Evolutionary conservation across 2,888 invertebrate genomes (phyloP).

Genomic region (Campoletis raptor): DNA sequence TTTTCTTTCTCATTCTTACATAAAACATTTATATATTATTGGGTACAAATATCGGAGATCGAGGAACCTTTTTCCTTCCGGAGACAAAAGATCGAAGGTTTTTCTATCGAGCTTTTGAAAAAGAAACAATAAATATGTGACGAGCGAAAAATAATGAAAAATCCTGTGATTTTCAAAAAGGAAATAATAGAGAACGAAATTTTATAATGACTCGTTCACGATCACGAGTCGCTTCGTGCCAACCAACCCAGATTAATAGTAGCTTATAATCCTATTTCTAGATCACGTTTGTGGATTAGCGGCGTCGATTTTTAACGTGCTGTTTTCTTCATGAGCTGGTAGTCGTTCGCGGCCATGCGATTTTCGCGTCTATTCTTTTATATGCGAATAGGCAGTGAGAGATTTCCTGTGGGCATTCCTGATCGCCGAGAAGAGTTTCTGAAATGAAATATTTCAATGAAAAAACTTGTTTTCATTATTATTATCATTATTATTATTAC

Average conservation of each 20-base stretch:
- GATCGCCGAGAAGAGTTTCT: conserved; percentile 96
- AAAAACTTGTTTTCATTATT: neutral
- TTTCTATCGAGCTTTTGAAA: conserved; percentile 18
- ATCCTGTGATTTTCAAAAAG: conserved; percentile 23
- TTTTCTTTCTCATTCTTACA: conserved; percentile 26
- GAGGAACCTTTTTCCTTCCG: conserved; percentile 43
- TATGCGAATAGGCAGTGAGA: conserved; percentile 97
- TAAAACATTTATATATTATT: conserved; percentile 46
- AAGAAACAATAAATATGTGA: neutral
- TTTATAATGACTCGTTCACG: conserved; percentile 45
- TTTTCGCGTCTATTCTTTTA: conserved; percentile 98
- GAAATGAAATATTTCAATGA: conserved; percentile 80
- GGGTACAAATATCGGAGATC: conserved; percentile 32
- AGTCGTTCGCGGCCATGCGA: conserved; percentile 94
- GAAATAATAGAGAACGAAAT: conserved; percentile 50
- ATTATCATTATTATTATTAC: neutral
- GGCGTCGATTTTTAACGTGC: conserved; percentile 52
- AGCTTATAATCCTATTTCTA: conserved; percentile 69
- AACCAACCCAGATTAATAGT: conserved; percentile 69
- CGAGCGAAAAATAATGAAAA: conserved; percentile 20
- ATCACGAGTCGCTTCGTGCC: conserved; percentile 59
- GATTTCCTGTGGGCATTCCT: conserved; percentile 96
- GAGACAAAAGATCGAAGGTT: conserved; percentile 25
- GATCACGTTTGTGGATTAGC: conserved; percentile 72
- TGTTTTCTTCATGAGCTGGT: conserved; percentile 79